These are phyloP conservation scores for Perodicticus potto DNA, from an alignment of 2,797 vertebrate species.

Conservation along the genomic window DNA sequence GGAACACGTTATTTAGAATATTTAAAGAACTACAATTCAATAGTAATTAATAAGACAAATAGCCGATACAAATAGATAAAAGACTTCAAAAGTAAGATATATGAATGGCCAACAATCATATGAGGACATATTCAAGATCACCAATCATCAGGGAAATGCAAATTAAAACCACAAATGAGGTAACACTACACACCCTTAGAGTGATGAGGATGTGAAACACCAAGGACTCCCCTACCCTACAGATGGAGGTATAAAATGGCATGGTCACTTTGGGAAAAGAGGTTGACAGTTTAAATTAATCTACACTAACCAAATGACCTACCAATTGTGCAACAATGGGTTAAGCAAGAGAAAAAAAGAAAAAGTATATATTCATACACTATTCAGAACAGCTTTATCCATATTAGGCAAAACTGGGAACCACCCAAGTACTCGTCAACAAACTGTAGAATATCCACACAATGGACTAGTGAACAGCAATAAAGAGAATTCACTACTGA, in stretches of 20 bases:
- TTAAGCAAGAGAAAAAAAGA: neutral
- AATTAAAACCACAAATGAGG: neutral
- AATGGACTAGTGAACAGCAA: neutral
- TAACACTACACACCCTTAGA: neutral
- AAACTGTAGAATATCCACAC: neutral
- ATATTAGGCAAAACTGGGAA: neutral
- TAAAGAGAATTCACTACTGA: neutral
- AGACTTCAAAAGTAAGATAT: neutral
- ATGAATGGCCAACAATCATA: neutral
- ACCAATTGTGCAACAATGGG: neutral
- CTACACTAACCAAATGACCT: neutral
- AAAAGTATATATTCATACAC: neutral
- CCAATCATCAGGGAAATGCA: neutral
- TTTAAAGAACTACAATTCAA: slow-evolving; percentile 5
- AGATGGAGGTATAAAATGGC: neutral
- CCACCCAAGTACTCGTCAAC: neutral
- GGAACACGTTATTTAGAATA: neutral
- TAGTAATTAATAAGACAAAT: neutral
- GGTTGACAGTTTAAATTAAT: neutral
- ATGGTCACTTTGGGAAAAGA: neutral
- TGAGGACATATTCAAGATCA: neutral
- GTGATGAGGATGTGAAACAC: neutral
- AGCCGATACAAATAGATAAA: neutral
- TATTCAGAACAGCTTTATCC: neutral
- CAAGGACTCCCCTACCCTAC: neutral